Conservation (phyloP, 2,113 vertebrate species). For the Hiodon alosoides region DNA sequence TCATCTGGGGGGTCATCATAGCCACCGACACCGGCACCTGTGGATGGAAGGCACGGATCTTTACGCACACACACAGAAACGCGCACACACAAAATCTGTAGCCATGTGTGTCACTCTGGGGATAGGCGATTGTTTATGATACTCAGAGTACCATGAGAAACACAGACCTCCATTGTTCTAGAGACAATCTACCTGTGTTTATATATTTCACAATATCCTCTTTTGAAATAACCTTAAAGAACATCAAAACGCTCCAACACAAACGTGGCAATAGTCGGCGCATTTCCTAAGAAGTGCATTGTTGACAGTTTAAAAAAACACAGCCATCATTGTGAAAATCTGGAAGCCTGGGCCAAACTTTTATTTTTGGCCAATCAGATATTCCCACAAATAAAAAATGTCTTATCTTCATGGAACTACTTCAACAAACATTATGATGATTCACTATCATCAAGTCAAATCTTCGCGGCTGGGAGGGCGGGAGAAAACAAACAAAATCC, state of each 20-base stretch:
- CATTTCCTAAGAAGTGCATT: conserved; percentile 16
- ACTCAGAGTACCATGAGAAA: no score
- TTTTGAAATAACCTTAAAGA: neutral
- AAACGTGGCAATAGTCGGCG: neutral
- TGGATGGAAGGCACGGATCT: neutral
- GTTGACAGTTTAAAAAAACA: conserved; percentile 21
- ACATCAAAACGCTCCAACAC: neutral
- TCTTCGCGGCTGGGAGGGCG: conserved; percentile 33
- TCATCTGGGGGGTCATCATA: conserved; percentile 99
- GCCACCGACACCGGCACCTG: conserved; percentile 96
- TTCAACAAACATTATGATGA: conserved; percentile 63
- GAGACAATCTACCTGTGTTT: neutral
- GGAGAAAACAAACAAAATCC: conserved; percentile 54
- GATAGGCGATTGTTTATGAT: no score
- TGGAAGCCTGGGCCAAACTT: conserved; percentile 35
- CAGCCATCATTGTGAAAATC: conserved; percentile 35
- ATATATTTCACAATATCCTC: neutral
- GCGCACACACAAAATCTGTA: no score
- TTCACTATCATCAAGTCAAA: conserved; percentile 47
- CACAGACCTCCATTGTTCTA: neutral
- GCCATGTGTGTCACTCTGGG: no score
- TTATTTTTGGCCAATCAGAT: conserved; percentile 48
- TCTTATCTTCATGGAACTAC: conserved; percentile 54
- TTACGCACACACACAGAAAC: no score
- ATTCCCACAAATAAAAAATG: conserved; percentile 41